Evolutionary conservation across 2,113 vertebrate genomes (phyloP).

Genomic region (Crotalus helleri): DNA sequence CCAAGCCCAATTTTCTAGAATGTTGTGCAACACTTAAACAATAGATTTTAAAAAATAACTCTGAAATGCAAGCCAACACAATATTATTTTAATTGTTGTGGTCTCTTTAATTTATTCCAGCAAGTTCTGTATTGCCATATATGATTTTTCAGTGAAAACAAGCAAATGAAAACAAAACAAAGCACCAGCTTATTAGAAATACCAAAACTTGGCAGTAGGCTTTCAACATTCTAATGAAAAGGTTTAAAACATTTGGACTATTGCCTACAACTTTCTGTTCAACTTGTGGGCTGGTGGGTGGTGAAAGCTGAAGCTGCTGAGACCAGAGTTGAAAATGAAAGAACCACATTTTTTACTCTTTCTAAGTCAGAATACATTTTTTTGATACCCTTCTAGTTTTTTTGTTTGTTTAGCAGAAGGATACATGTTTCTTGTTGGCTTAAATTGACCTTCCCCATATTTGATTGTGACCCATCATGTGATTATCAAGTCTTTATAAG

Average conservation of each 20-base stretch:
- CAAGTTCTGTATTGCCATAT: slow-evolving; percentile 10
- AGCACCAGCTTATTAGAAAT: background rate
- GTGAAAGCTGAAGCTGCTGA: background rate
- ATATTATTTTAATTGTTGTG: slow-evolving; percentile 39
- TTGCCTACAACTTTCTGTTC: background rate
- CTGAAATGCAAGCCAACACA: slow-evolving; percentile 29
- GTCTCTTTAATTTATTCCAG: slow-evolving; percentile 25
- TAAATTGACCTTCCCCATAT: background rate
- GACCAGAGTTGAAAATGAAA: background rate
- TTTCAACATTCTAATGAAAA: background rate
- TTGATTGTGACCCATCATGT: background rate
- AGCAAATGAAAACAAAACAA: background rate
- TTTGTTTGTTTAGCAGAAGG: background rate
- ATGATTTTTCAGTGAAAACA: background rate
- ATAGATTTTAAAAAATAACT: slow-evolving; percentile 33
- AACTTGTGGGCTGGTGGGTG: background rate
- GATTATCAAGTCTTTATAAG: background rate
- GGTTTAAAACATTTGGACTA: background rate
- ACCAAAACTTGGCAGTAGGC: background rate
- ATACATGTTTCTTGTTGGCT: background rate
- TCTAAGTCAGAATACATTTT: background rate
- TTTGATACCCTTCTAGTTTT: background rate
- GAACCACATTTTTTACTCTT: background rate
- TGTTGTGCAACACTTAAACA: slow-evolving; percentile 26
- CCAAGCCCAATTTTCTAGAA: slow-evolving; percentile 29